A percentile compares a stretch with the other conserved stretches of the same genome.
Conservation (phyloP, 2,113 vertebrate genomes). For the Xyliphius kryptos region DNA sequence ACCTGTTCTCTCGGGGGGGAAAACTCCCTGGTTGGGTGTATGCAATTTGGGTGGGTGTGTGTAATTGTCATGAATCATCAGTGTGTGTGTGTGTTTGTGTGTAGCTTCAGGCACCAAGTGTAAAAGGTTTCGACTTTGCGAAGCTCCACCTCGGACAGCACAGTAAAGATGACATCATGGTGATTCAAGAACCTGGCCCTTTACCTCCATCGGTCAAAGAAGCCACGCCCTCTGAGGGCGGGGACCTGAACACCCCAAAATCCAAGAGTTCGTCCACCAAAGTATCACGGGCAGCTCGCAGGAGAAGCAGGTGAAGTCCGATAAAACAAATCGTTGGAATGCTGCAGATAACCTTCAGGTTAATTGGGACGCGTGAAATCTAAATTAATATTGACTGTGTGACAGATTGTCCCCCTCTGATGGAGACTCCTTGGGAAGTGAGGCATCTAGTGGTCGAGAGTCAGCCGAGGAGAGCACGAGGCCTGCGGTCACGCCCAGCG, state of each 20-base stretch:
- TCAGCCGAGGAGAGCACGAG: constrained; percentile 75
- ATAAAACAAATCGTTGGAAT: too few species aligned
- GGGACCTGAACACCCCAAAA: constrained; percentile 85
- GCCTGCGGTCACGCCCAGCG: constrained; percentile 60
- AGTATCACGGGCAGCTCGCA: constrained; percentile 68
- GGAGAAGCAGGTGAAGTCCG: constrained; percentile 81
- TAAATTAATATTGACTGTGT: too few species aligned
- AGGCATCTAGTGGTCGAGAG: constrained; percentile 84
- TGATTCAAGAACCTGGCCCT: constrained; percentile 85
- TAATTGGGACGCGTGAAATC: too few species aligned
- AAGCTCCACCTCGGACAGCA: constrained; percentile 96
- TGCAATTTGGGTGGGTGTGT: too few species aligned
- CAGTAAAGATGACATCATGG: constrained; percentile 89
- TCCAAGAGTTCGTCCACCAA: constrained; percentile 78
- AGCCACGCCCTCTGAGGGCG: constrained; percentile 81
- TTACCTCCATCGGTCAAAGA: constrained; percentile 79
- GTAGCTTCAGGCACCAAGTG: constrained; percentile 89
- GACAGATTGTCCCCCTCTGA: constrained; percentile 88
- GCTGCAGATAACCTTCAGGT: too few species aligned
- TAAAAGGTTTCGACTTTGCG: constrained; percentile 97
- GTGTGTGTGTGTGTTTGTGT: too few species aligned
- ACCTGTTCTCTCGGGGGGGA: too few species aligned
- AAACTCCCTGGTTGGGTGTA: too few species aligned
- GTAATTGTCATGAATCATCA: too few species aligned
- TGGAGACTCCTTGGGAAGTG: constrained; percentile 85